Base-by-base conservation (phyloP, 2,888 invertebrate genomes). In the Acholoe squamosa region DNA sequence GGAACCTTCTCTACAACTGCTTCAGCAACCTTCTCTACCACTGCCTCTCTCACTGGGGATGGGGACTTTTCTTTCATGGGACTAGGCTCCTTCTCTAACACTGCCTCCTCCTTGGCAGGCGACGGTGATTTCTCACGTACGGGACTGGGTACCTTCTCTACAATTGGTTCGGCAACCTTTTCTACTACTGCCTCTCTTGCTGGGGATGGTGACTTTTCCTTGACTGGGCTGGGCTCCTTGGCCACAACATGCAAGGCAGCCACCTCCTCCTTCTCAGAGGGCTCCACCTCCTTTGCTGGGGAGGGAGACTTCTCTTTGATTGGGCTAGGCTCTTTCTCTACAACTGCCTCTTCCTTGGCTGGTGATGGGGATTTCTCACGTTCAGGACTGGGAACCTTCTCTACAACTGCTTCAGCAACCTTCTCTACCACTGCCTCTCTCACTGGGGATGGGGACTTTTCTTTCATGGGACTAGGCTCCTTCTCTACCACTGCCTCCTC, bases 81-180 rank as follows among this genome's bases (percentile, higher is more conserved):
- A 22, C 84, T 84, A 0, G 84, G 84, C 92, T 95, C 91, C 91
- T 94, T 94, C 92, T 95, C 95, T 92, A 94, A 95, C 10, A 94
- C 93, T 91, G 93, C 93, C 19, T 91, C 91, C 91, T 94, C 94
- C 92, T 93, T 93, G 67, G 93, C 92, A 91, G 93, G 93, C 89
- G 67, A 67, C 3, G 67, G 67, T 10, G 67, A 67, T 92, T 93
- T 84, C 93, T 93, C 77, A 92, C 14, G 3, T 3, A 67, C 28
- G 3, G 67, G 67, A 14, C 67, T 67, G 7, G 67, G 25, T 12
- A 10, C 67, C 14, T 25, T 67, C 28, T 67, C 67, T 67, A 67
- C 5, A 10, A 67, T 28, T 28, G n/a, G 7, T 67, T 67, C 28
- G 25, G n/a, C n/a, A n/a, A n/a, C n/a, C n/a, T n/a, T n/a, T n/a